These are phyloP conservation scores for Latrodectus geometricus DNA, from an alignment of 1,140 invertebrate genomes.

Conservation along the genomic window DNA sequence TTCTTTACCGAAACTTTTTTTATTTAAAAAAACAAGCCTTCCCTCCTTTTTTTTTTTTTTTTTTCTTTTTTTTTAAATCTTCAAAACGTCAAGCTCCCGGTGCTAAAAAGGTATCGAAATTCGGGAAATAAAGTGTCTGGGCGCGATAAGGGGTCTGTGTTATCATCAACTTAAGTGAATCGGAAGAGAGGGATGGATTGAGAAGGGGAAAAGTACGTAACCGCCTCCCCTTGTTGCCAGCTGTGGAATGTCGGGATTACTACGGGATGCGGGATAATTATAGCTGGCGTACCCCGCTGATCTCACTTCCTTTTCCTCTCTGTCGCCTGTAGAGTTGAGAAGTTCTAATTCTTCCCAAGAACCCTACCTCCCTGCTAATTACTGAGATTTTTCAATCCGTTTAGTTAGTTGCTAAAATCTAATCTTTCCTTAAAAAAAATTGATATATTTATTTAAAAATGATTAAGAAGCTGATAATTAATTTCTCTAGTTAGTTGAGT, in stretches of 20 bases:
- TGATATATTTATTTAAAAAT: too few species aligned
- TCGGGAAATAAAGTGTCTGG: not conserved
- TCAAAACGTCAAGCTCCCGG: not conserved
- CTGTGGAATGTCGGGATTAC: conserved; percentile 42
- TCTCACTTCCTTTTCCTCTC: conserved; percentile 49
- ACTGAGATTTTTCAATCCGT: too few species aligned
- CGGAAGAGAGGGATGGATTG: not conserved
- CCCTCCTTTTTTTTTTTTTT: not conserved
- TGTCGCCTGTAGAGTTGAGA: conserved; percentile 13
- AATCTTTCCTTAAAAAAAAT: too few species aligned
- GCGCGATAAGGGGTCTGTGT: not conserved
- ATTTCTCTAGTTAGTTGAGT: too few species aligned
- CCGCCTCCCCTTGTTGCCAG: not conserved
- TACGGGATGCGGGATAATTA: conserved; percentile 57
- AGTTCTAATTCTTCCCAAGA: not conserved
- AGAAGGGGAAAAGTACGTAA: not conserved
- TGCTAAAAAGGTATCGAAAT: conserved; percentile 1
- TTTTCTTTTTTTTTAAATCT: too few species aligned
- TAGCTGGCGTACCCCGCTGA: conserved; percentile 37
- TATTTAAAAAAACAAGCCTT: not conserved
- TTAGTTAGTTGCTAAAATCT: too few species aligned
- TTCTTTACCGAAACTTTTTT: too few species aligned
- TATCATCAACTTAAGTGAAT: not conserved
- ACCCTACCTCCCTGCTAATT: too few species aligned
- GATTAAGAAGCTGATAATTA: too few species aligned